These are phyloP conservation scores for Cataglyphis hispanica DNA, from an alignment of 1,140 invertebrate genomes.

Conservation along the genomic window DNA sequence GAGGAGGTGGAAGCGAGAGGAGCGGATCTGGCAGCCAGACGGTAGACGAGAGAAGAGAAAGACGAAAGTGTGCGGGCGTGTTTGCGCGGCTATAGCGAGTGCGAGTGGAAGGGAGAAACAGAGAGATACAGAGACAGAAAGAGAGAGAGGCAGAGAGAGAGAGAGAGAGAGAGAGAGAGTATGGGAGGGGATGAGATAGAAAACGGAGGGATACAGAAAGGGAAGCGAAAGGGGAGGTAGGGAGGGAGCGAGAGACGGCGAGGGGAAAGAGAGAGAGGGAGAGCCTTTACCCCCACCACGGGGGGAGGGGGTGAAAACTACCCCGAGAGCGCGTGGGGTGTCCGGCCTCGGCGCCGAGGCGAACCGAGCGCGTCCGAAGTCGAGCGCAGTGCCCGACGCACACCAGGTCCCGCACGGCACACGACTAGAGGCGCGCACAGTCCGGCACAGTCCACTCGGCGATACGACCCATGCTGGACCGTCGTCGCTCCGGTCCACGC, in stretches of 20 bases:
- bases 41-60: constrained; percentile 38
- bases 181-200: constrained; percentile 34
- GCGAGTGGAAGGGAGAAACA: constrained; percentile 17
- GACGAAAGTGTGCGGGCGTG: constrained; percentile 27
- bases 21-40: constrained; percentile 32
- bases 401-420: constrained; percentile 84
- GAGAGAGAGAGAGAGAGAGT: constrained; percentile 30
- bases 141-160: constrained; percentile 20
- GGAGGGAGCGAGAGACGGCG: constrained; percentile 30
- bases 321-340: constrained; percentile 85
- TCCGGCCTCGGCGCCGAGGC: constrained; percentile 81
- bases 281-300: constrained; percentile 80
- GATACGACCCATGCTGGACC: constrained; percentile 87
- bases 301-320: constrained; percentile 85
- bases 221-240: neutral
- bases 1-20: constrained; percentile 30
- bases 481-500: constrained; percentile 84
- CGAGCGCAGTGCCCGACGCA: constrained; percentile 84
- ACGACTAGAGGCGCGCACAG: constrained; percentile 84
- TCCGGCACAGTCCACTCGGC: constrained; percentile 87
- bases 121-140: constrained; percentile 48
- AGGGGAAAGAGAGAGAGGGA: constrained; percentile 30
- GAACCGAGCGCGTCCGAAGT: constrained; percentile 84
- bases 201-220: constrained; percentile 18
- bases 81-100: constrained; percentile 1